These are phyloP conservation scores for Prorops nasuta DNA, from an alignment of 1,140 invertebrate genomes.

Conservation along the genomic window DNA sequence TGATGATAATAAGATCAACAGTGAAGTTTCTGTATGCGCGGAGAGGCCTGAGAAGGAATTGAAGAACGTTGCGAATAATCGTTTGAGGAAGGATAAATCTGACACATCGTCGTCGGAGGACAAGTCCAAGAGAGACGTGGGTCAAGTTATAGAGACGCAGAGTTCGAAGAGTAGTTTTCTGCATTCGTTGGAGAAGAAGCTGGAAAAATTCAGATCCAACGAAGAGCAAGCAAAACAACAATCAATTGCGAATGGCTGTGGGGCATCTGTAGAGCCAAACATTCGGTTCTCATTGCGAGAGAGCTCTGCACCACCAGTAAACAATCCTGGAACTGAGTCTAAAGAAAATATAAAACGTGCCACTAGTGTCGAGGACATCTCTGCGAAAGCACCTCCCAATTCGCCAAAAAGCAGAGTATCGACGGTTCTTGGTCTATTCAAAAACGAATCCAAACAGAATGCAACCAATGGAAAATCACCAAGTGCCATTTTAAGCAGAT, in stretches of 20 bases:
- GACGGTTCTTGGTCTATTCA: conserved; percentile 72
- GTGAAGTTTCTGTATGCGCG: not conserved
- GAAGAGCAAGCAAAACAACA: conserved; percentile 27
- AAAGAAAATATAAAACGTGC: conserved; percentile 57
- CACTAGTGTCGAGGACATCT: conserved; percentile 67
- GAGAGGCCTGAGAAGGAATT: conserved; percentile 38
- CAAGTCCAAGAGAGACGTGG: conserved; percentile 20
- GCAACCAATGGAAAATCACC: conserved; percentile 16
- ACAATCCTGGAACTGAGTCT: conserved; percentile 28
- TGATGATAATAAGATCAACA: conserved; percentile 21
- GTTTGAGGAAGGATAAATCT: conserved; percentile 28
- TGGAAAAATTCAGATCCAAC: conserved; percentile 49
- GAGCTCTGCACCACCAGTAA: conserved; percentile 62
- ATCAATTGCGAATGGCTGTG: no score
- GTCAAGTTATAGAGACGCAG: conserved; percentile 18
- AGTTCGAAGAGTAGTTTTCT: conserved; percentile 42
- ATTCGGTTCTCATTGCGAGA: conserved; percentile 63
- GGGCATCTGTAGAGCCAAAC: no score
- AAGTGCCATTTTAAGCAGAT: conserved; percentile 34
- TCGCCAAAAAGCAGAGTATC: conserved; percentile 61
- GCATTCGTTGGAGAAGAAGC: conserved; percentile 52
- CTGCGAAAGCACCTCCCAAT: conserved; percentile 41
- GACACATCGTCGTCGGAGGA: conserved; percentile 14
- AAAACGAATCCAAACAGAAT: conserved; percentile 60
- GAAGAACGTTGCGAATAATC: conserved; percentile 48